Conservation (phyloP, 2,888 invertebrate genomes). For the Netelia melanura region DNA sequence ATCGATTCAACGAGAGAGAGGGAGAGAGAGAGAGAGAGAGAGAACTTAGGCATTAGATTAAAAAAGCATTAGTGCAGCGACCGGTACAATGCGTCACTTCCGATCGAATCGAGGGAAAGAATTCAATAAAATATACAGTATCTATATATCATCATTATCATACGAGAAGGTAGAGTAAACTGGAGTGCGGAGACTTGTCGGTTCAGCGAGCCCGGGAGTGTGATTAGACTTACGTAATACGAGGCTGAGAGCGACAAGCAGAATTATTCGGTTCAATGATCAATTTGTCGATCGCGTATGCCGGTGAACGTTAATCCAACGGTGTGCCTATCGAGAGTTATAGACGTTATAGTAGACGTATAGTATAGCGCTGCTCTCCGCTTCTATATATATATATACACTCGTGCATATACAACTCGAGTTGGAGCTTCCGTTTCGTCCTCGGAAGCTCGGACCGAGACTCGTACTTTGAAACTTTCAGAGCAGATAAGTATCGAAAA, state of each 20-base stretch:
- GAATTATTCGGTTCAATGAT: slow-evolving; percentile 80
- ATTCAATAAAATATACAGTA: slow-evolving; percentile 41
- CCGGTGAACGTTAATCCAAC: slow-evolving; percentile 8
- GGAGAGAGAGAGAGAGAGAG: too few relatives aligned
- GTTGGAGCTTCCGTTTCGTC: too few relatives aligned
- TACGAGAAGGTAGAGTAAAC: slow-evolving; percentile 46
- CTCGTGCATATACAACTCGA: too few relatives aligned
- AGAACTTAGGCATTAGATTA: too few relatives aligned
- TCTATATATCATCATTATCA: slow-evolving; percentile 48
- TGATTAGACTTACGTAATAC: slow-evolving; percentile 76
- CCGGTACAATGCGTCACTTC: slow-evolving; percentile 11
- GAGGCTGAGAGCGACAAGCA: slow-evolving; percentile 74
- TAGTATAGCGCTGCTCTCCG: not conserved
- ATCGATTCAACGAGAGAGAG: too few relatives aligned
- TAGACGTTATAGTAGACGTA: too few relatives aligned
- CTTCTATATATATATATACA: not conserved
- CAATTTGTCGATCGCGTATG: slow-evolving; percentile 77
- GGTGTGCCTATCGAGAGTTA: not conserved
- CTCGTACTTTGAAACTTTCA: too few relatives aligned
- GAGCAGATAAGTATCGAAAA: too few relatives aligned
- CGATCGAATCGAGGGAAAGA: slow-evolving; percentile 30
- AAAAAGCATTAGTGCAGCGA: too few relatives aligned
- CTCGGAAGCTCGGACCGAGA: too few relatives aligned
- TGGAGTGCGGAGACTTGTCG: slow-evolving; percentile 75
- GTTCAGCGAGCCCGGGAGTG: slow-evolving; percentile 76